Base-by-base conservation (phyloP, 2,113 vertebrate genomes). In the Hipposideros armiger region DNA sequence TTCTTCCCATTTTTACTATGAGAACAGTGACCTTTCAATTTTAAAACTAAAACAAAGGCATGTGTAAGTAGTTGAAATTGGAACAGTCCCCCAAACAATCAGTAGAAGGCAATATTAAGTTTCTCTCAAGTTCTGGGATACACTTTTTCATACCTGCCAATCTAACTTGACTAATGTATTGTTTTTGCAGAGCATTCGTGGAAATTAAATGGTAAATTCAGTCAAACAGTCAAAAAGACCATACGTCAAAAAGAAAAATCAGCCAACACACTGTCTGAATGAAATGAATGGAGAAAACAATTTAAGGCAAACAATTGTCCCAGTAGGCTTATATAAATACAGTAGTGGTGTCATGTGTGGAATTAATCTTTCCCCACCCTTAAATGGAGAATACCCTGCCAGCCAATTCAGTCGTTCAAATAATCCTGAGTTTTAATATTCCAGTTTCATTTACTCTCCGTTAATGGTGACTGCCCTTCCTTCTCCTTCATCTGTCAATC, bases 191-290 rank as follows among this genome's bases (percentile, higher is more conserved):
- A 85, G 40, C n/a, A 45, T 93, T 95, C 77, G 52, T 93, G 52
- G 67, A 94, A 97, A 96, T 96, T 95, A 97, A 96, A 89, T 92
- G 80, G 77, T 66, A 96, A 92, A 97, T 84, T 94, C 84, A 93
- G 74, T 91, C 52, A 94, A 64, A 89, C 20, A 88, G 47, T 87
- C 76, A 93, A n/a, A n/a, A n/a, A n/a, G n/a, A n/a, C 16, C n/a
- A 85, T 90, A 74, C 36, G 80, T 80, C 88, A 92, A 54, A 91
- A 94, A 92, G 89, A 76, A 96, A 96, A 95, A 73, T 85, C 47
- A 92, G 81, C 94, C 93, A 96, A 47, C 69, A 85, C 32, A 91
- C 45, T 90, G 64, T 94, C 90, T 95, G 67, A 47, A 36, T 91
- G 64, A 95, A 97, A 94, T 90, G 81, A 97, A 91, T 60, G 94